These are phyloP conservation scores for Anableps anableps DNA, from an alignment of 2,797 vertebrate genomes.

Conservation along the genomic window DNA sequence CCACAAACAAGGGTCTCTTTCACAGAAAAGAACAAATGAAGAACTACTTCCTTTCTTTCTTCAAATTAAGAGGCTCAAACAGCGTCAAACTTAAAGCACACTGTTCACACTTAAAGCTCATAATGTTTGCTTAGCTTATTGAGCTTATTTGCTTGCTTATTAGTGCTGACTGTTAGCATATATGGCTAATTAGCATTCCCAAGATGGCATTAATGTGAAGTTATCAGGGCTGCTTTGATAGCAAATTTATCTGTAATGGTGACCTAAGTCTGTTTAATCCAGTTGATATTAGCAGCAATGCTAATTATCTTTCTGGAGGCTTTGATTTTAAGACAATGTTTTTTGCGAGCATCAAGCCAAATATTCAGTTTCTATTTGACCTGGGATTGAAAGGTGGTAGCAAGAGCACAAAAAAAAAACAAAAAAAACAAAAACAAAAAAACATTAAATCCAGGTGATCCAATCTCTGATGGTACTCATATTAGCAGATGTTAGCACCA, in stretches of 20 bases:
- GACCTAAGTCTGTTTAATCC: slow-evolving; percentile 39
- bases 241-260: slow-evolving; percentile 47
- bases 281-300: slow-evolving; percentile 29
- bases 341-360: slow-evolving; percentile 11
- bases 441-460: slow-evolving; percentile 6
- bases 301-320: slow-evolving; percentile 36
- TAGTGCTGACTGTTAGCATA: slow-evolving; percentile 69
- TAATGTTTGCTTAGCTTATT: slow-evolving; percentile 56
- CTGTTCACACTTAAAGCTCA: neutral
- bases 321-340: neutral
- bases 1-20: too few relatives aligned
- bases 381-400: neutral
- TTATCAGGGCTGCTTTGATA: slow-evolving; percentile 42
- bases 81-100: neutral
- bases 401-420: too few relatives aligned
- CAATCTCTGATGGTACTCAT: neutral
- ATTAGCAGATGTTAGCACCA: slow-evolving; percentile 21
- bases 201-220: slow-evolving; percentile 52
- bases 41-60: neutral
- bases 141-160: too few relatives aligned
- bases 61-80: neutral
- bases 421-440: too few relatives aligned
- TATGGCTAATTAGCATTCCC: slow-evolving; percentile 67
- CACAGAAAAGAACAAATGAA: neutral
- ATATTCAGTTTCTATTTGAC: neutral